These are phyloP conservation scores for Hymenopus coronatus DNA, from an alignment of 2,888 invertebrate species.

Conservation along the genomic window DNA sequence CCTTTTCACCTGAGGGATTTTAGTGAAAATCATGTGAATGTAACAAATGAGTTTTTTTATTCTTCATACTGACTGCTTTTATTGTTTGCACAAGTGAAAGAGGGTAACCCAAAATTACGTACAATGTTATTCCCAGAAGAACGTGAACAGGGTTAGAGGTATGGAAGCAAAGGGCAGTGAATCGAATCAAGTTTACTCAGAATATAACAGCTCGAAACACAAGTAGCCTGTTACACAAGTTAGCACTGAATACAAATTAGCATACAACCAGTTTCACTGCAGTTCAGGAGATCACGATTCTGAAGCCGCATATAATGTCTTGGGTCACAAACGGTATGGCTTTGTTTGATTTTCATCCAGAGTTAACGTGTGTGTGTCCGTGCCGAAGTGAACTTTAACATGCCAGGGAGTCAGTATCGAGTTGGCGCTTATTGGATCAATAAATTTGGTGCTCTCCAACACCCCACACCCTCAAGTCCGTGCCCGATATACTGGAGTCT, in stretches of 20 bases:
- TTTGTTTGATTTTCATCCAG: neutral
- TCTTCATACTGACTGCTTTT: no score
- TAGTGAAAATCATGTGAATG: no score
- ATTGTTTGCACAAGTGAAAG: no score
- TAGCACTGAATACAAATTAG: neutral
- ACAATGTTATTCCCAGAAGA: no score
- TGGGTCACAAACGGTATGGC: neutral
- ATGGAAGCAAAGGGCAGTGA: no score
- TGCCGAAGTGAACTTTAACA: neutral
- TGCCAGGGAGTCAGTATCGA: neutral
- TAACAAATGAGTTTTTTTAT: no score
- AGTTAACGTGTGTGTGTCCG: neutral
- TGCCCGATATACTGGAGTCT: neutral
- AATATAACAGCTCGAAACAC: no score
- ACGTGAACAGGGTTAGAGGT: no score
- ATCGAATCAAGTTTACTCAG: no score
- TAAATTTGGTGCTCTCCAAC: constrained; percentile 1
- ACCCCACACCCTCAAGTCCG: neutral
- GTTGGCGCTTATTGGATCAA: constrained; percentile 14
- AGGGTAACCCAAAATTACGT: no score
- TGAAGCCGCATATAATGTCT: neutral
- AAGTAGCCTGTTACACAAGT: no score
- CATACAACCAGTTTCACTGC: neutral
- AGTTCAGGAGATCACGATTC: neutral
- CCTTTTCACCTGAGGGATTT: no score